Percentiles rank a stretch among this genome's conserved stretches.
phyloP scores from a whole-genome alignment of 2,113 vertebrate genomes.

The Micromys minutus region DNA sequence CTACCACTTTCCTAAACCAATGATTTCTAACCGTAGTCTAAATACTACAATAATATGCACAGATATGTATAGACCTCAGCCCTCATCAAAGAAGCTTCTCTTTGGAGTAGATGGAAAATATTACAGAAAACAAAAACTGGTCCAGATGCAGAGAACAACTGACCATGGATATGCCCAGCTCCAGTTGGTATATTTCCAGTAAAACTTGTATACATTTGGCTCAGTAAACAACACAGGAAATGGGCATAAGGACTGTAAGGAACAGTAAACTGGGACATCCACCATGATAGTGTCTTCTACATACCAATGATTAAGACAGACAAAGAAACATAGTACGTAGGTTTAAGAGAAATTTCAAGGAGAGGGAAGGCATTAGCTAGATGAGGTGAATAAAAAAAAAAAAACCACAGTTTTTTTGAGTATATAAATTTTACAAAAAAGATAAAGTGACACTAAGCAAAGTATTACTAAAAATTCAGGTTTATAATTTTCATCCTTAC shows the following conservation, averaged over 20 bases:
- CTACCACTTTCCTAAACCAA: too few species aligned
- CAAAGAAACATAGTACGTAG: slow-evolving; percentile 30
- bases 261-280: neutral
- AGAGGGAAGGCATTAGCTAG: neutral
- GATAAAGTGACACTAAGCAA: slow-evolving; percentile 49
- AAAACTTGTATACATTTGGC: neutral
- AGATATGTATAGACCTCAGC: neutral
- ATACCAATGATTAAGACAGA: neutral
- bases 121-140: neutral
- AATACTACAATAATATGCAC: neutral
- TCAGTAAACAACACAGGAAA: neutral
- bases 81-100: neutral
- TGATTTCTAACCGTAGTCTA: neutral
- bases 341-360: neutral
- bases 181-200: neutral
- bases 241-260: neutral
- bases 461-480: slow-evolving; percentile 1
- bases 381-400: neutral
- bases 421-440: slow-evolving; percentile 18
- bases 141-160: neutral
- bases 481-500: slow-evolving; percentile 2
- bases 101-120: neutral
- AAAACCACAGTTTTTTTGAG: neutral
- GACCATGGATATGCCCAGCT: neutral
- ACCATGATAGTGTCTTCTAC: neutral